A percentile compares a stretch with the other conserved stretches of the same genome.
These are phyloP conservation scores for Aptenodytes forsteri DNA, from an alignment of 2,113 vertebrate species.

Conservation along the genomic window DNA sequence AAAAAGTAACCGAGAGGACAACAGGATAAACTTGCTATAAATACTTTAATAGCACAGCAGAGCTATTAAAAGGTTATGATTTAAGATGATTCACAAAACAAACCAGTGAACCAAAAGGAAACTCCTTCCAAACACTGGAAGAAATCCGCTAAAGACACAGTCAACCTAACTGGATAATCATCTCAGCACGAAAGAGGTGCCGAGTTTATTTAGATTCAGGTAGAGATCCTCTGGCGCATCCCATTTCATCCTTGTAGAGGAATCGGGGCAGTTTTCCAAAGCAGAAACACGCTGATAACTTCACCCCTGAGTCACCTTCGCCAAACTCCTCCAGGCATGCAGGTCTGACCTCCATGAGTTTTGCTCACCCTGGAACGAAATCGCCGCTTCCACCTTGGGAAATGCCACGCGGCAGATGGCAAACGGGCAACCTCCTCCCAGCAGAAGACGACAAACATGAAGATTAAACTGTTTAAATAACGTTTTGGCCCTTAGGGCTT, in stretches of 20 bases:
- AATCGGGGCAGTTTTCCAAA: not conserved
- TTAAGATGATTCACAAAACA: not conserved
- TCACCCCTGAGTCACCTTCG: not conserved
- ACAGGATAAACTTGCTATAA: not conserved
- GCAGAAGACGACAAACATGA: not conserved
- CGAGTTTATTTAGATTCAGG: not conserved
- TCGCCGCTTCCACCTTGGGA: not conserved
- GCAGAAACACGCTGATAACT: not conserved
- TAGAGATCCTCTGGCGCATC: not conserved
- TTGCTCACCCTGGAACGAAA: not conserved
- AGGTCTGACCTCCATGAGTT: not conserved
- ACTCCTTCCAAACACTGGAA: not conserved
- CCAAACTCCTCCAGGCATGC: not conserved
- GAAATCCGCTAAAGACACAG: not conserved
- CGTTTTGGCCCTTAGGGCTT: not conserved
- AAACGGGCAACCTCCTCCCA: not conserved
- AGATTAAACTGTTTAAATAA: not conserved
- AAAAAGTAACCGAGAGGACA: not conserved
- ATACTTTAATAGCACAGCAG: not conserved
- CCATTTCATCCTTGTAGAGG: not conserved
- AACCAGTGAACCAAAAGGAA: not conserved
- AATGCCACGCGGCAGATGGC: not conserved
- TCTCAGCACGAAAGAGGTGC: not conserved
- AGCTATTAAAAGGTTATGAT: not conserved
- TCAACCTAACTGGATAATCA: not conserved